phyloP scores from a whole-genome alignment of 2,888 invertebrate genomes.

The Salpingus planirostris region DNA sequence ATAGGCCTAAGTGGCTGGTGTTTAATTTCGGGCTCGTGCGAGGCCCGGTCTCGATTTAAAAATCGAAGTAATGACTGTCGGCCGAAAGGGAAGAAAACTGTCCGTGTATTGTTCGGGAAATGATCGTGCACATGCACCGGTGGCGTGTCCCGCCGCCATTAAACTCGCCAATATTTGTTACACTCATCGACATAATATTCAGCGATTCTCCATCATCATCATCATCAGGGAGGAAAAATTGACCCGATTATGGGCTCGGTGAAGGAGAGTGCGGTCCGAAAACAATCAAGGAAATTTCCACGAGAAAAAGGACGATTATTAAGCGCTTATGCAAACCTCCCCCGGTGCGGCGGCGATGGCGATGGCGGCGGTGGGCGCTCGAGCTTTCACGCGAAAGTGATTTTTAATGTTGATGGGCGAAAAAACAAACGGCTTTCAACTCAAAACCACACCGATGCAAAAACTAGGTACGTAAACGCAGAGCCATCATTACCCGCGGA shows the following conservation, averaged over 20 bases:
- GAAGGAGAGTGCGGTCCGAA: too few species aligned
- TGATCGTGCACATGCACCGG: slow-evolving; percentile 14
- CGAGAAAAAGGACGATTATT: not conserved
- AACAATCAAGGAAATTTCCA: too few species aligned
- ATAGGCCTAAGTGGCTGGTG: slow-evolving; percentile 9
- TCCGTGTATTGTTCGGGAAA: slow-evolving; percentile 13
- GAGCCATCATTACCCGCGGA: slow-evolving; percentile 6
- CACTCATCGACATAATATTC: too few species aligned
- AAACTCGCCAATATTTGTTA: slow-evolving; percentile 8
- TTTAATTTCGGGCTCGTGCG: slow-evolving; percentile 8
- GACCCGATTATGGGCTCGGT: too few species aligned
- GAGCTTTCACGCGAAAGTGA: slow-evolving; percentile 7
- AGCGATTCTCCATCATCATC: too few species aligned
- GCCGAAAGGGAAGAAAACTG: too few species aligned
- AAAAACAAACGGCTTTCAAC: slow-evolving; percentile 3
- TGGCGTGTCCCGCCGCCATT: slow-evolving; percentile 12
- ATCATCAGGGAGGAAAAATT: too few species aligned
- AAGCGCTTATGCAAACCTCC: too few species aligned
- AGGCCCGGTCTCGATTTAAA: slow-evolving; percentile 8
- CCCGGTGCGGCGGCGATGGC: too few species aligned
- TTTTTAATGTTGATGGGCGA: slow-evolving; percentile 7
- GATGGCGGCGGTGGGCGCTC: too few species aligned
- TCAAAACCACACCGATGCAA: too few species aligned
- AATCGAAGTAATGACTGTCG: slow-evolving; percentile 7
- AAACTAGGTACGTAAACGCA: too few species aligned